A percentile compares a stretch with the other conserved stretches of the same genome.
These are phyloP conservation scores for Drepana arcuata DNA, from an alignment of 1,140 invertebrate genomes.

Conservation along the genomic window DNA sequence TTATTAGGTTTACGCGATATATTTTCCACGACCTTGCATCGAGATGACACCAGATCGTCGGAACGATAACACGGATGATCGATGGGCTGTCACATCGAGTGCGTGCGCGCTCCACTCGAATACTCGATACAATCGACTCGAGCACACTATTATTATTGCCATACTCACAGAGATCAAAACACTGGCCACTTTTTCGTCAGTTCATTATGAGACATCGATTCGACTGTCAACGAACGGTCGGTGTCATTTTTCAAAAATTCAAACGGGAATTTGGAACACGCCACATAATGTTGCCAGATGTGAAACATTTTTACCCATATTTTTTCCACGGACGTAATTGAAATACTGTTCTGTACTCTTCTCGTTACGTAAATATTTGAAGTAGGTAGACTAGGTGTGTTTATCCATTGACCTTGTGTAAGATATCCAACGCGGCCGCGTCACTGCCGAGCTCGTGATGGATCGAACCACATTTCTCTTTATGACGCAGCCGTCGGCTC, in stretches of 20 bases:
- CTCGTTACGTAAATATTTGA: too few relatives aligned
- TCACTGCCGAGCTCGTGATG: background rate
- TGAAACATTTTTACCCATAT: too few relatives aligned
- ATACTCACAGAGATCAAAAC: conserved; percentile 10
- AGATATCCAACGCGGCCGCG: background rate
- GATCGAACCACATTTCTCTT: background rate
- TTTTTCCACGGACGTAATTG: too few relatives aligned
- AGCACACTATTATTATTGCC: conserved; percentile 9
- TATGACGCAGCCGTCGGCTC: background rate
- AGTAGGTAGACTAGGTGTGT: too few relatives aligned
- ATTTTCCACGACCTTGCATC: conserved; percentile 13
- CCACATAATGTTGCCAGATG: too few relatives aligned
- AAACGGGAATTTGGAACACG: background rate
- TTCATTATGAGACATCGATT: conserved; percentile 13
- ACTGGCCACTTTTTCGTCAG: conserved; percentile 10
- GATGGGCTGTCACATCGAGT: conserved; percentile 18
- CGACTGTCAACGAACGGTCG: conserved; percentile 10
- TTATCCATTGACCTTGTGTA: background rate
- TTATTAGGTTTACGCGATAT: too few relatives aligned
- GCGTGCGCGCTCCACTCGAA: conserved; percentile 15
- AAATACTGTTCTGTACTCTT: too few relatives aligned
- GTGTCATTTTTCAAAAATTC: conserved; percentile 10
- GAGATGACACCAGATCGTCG: conserved; percentile 17
- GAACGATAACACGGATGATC: conserved; percentile 18
- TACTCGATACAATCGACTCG: conserved; percentile 18